Conservation (phyloP, 2,888 invertebrate species). For the Callyntrura sp. region DNA sequence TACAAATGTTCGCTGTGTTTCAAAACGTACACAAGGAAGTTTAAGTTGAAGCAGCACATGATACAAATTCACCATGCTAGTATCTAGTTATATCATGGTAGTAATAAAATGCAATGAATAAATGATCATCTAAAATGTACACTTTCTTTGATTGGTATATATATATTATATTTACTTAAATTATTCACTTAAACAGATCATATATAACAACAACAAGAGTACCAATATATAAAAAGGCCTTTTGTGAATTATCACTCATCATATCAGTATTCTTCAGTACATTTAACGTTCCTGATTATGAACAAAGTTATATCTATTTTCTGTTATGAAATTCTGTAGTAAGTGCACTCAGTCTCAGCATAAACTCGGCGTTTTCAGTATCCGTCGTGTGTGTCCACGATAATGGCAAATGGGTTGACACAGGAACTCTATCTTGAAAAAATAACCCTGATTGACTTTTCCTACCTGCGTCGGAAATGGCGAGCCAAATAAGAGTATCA, state of each 20-base stretch:
- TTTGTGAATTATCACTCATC: no score
- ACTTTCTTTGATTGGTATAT: no score
- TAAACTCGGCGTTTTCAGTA: conserved; percentile 85
- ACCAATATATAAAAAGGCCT: no score
- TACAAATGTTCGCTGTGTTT: conserved; percentile 88
- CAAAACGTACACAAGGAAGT: conserved; percentile 85
- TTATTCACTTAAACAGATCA: no score
- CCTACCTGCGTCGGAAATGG: conserved; percentile 85
- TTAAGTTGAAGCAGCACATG: conserved; percentile 85
- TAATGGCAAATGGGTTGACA: conserved; percentile 86
- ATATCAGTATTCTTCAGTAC: no score
- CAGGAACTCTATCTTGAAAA: conserved; percentile 86
- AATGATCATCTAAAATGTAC: no score
- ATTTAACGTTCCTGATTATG: no score
- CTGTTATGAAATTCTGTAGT: conserved; percentile 51
- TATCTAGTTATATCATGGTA: no score
- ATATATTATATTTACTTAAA: no score
- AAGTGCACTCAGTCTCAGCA: conserved; percentile 85
- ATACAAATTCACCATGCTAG: conserved; percentile 65
- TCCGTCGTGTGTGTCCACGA: conserved; percentile 85
- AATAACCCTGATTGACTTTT: conserved; percentile 85
- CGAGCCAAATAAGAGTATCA: conserved; percentile 86
- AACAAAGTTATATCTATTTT: no score
- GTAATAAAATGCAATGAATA: neutral
- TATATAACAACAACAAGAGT: no score